A percentile compares a stretch with the other conserved stretches of the same genome.
phyloP scores from a whole-genome alignment of 1,140 invertebrate species.

The Euschistus heros region DNA sequence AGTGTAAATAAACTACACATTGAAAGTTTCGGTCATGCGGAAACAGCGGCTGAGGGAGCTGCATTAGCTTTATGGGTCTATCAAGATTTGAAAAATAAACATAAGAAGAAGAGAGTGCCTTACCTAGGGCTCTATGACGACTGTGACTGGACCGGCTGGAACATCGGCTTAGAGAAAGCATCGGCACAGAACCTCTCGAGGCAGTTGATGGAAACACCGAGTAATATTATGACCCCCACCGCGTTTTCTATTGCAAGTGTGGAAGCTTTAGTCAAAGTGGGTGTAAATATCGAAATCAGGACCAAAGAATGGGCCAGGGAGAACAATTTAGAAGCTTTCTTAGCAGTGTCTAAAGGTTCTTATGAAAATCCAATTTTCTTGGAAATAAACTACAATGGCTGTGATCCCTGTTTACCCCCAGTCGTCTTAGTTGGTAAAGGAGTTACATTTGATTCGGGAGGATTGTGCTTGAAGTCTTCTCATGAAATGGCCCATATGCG shows the following conservation, averaged over 20 bases:
- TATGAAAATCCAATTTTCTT: slow-evolving; percentile 47
- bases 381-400: slow-evolving; percentile 33
- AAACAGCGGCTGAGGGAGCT: slow-evolving; percentile 64
- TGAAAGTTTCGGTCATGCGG: slow-evolving; percentile 57
- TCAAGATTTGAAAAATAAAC: slow-evolving; percentile 41
- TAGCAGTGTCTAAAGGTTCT: slow-evolving; percentile 49
- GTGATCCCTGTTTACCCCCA: slow-evolving; percentile 36
- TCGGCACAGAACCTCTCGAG: slow-evolving; percentile 51
- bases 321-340: slow-evolving; percentile 50
- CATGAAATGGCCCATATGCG: slow-evolving; percentile 49
- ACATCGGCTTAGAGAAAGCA: slow-evolving; percentile 43
- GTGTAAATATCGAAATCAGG: slow-evolving; percentile 38
- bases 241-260: slow-evolving; percentile 43
- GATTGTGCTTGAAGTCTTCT: slow-evolving; percentile 48
- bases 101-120: slow-evolving; percentile 23
- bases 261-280: slow-evolving; percentile 37
- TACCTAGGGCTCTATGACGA: slow-evolving; percentile 29
- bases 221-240: slow-evolving; percentile 52
- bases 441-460: slow-evolving; percentile 55
- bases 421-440: slow-evolving; percentile 44
- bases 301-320: slow-evolving; percentile 42
- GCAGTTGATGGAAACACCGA: slow-evolving; percentile 48
- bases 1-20: slow-evolving; percentile 54
- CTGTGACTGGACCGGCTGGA: slow-evolving; percentile 41
- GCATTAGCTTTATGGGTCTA: slow-evolving; percentile 49